These are phyloP conservation scores for Caretta caretta DNA, from an alignment of 2,113 vertebrate species.

Conservation along the genomic window DNA sequence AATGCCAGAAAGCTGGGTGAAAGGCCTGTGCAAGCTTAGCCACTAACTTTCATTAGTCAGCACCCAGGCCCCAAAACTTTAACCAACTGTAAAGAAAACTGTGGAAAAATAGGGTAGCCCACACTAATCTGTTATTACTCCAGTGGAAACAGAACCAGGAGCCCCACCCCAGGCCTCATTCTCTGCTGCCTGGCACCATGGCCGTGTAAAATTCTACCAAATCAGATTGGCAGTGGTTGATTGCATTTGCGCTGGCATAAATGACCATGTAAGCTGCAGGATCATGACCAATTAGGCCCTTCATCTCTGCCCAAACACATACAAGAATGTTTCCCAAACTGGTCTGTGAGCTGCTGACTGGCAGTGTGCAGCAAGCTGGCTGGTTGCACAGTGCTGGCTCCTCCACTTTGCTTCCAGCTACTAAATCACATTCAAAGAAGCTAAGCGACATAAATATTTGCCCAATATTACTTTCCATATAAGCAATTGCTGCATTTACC, in stretches of 20 bases:
- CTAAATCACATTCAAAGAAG: constrained; percentile 23
- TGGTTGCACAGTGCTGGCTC: neutral
- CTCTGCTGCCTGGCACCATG: neutral
- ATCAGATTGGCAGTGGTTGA: neutral
- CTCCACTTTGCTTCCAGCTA: constrained; percentile 6
- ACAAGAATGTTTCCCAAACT: constrained; percentile 17
- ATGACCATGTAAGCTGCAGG: neutral
- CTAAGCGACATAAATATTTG: neutral
- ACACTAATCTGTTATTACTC: neutral
- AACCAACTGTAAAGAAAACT: neutral
- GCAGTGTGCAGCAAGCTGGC: neutral
- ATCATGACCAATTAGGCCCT: neutral
- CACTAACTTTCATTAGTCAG: neutral
- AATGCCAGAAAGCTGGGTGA: neutral
- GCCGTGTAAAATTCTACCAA: neutral
- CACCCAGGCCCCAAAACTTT: neutral
- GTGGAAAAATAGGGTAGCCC: neutral
- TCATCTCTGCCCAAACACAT: neutral
- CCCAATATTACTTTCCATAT: constrained; percentile 33
- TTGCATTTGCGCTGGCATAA: neutral
- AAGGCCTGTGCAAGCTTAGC: neutral
- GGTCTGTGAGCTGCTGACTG: neutral
- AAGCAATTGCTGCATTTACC: constrained; percentile 57
- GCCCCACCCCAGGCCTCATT: neutral
- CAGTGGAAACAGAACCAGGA: neutral